phyloP scores from a whole-genome alignment of 2,888 invertebrate genomes.

The Athrips mouffetella region DNA sequence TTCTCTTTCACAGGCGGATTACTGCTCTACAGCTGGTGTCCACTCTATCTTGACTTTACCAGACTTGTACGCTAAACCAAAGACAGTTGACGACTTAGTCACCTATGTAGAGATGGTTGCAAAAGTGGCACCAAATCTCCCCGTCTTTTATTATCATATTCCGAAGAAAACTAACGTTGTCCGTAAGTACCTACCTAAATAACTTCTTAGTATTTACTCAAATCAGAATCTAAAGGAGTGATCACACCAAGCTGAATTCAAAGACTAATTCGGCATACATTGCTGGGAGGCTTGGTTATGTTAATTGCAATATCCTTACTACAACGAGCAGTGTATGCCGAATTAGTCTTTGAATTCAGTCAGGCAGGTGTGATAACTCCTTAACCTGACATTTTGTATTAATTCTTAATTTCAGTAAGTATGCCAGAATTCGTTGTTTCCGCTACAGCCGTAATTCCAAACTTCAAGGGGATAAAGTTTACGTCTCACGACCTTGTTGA shows the following conservation, averaged over 20 bases:
- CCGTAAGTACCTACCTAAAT: not conserved
- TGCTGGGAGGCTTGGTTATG: no score
- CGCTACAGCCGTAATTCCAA: not conserved
- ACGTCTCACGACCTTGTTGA: not conserved
- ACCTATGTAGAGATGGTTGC: constrained; percentile 80
- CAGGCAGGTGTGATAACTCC: no score
- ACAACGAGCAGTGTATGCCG: no score
- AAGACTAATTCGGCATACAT: no score
- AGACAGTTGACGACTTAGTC: constrained; percentile 73
- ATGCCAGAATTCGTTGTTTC: constrained; percentile 20
- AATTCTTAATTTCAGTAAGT: not conserved
- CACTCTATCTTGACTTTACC: constrained; percentile 81
- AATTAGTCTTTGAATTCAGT: no score
- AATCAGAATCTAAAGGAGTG: no score
- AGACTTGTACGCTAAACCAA: constrained; percentile 84
- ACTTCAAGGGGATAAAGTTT: constrained; percentile 11
- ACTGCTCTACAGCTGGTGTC: not conserved
- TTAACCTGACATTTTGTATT: no score
- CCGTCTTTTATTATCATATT: constrained; percentile 83
- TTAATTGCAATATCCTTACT: no score
- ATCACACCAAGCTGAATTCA: no score
- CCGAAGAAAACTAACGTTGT: constrained; percentile 23
- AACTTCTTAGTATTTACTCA: no score
- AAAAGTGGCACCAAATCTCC: constrained; percentile 81
- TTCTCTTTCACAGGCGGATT: not conserved